Evolutionary conservation across 2,113 vertebrate species (phyloP), one percentile per base, ranked within the genome.

Genomic region (Madoqua kirkii): DNA sequence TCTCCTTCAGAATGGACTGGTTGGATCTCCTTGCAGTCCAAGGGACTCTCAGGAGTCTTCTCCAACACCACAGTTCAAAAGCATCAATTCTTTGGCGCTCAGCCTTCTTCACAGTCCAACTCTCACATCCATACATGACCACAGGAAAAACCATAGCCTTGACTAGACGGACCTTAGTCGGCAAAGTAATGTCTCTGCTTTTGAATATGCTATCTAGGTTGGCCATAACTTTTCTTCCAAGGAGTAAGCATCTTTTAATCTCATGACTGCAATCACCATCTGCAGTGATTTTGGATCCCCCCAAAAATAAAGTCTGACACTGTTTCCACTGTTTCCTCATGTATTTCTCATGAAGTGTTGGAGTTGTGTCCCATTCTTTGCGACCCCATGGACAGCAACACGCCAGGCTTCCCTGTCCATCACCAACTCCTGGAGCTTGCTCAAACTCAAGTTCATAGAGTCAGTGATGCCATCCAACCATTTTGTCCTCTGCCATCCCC

Each of bases 111-210:
- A 19, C 5, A n/a, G 62, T n/a, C 16, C 33, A 67, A n/a, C 33
- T n/a, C 33, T 64, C 33, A 67, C 16, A n/a, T 4, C 16, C 62
- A 67, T n/a, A 67, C 33, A n/a, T 19, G 33, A 67, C 62, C 1
- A 67, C 33, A 19, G 62, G 7, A 67, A 67, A 67, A 67, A 19
- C 16, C 62, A 67, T n/a, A 67, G 62, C 16, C 2, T 64, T 64
- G 1, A 64, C 33, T 67, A 67, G 33, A n/a, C 0, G 7, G 3
- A 67, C 33, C 8, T 67, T 67, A 19, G 7, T 67, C 10, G 16
- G 33, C 33, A n/a, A 67, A 67, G 62, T n/a, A 67, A 67, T 67
- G 40, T n/a, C 33, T 9, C 16, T 67, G 33, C 31, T 64, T 64
- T 64, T n/a, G 8, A 64, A 64, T n/a, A n/a, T 33, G 62, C 33